Percentiles rank a stretch among this genome's conserved stretches.
phyloP scores from a whole-genome alignment of 2,797 vertebrate genomes.

The Antennarius maculatus region DNA sequence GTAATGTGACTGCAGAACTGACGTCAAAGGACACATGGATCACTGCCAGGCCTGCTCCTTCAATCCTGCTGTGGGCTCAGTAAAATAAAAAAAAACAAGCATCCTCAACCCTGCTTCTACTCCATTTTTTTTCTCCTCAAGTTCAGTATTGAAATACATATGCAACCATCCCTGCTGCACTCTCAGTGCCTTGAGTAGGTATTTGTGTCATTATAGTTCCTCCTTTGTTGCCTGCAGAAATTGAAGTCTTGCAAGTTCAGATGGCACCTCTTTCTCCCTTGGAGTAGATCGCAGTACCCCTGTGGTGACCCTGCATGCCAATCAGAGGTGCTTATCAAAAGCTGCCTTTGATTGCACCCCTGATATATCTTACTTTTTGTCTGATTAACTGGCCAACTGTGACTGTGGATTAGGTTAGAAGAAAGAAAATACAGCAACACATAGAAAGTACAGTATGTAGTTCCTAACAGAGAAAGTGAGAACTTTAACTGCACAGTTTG shows the following conservation, averaged over 20 bases:
- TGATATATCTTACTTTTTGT: slow-evolving; percentile 59
- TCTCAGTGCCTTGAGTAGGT: slow-evolving; percentile 44
- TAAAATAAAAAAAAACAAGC: slow-evolving; percentile 60
- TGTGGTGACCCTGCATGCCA: slow-evolving; percentile 53
- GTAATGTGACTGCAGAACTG: slow-evolving; percentile 76
- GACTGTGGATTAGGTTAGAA: slow-evolving; percentile 6
- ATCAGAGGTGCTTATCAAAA: slow-evolving; percentile 68
- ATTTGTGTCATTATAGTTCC: slow-evolving; percentile 67
- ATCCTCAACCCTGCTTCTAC: slow-evolving; percentile 15
- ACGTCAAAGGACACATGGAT: slow-evolving; percentile 72
- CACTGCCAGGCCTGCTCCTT: slow-evolving; percentile 66
- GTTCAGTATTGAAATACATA: slow-evolving; percentile 60
- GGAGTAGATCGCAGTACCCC: slow-evolving; percentile 61
- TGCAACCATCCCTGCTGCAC: slow-evolving; percentile 58
- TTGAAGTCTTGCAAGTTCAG: slow-evolving; percentile 48
- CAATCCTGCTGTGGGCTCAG: slow-evolving; percentile 58
- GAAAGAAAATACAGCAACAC: background rate
- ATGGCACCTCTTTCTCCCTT: slow-evolving; percentile 37
- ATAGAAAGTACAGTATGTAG: slow-evolving; percentile 8
- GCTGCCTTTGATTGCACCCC: slow-evolving; percentile 61
- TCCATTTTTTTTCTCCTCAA: slow-evolving; percentile 47
- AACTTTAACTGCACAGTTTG: slow-evolving; percentile 41
- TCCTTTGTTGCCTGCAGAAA: slow-evolving; percentile 59
- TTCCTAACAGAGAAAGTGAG: background rate
- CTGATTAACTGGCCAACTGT: slow-evolving; percentile 46